Conservation (phyloP, 1,140 invertebrate species). For the Lineus longissimus region DNA sequence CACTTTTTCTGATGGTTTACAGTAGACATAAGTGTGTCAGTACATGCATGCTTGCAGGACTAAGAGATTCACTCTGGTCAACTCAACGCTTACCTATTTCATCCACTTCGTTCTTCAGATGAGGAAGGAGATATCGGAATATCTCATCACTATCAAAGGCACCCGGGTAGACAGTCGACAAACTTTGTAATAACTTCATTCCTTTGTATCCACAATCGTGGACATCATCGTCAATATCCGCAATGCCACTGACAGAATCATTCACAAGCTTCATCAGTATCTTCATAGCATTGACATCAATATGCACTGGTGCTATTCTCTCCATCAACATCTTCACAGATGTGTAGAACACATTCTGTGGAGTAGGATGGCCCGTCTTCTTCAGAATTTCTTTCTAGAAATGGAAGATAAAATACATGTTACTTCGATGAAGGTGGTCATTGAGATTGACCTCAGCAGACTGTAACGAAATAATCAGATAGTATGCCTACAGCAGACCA, state of each 20-base stretch:
- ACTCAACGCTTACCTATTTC: conserved; percentile 61
- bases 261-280: conserved; percentile 49
- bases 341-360: conserved; percentile 93
- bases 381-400: conserved; percentile 73
- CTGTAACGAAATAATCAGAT: too few relatives aligned
- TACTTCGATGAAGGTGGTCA: too few relatives aligned
- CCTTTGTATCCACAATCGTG: conserved; percentile 39
- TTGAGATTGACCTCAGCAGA: too few relatives aligned
- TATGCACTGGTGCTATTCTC: conserved; percentile 89
- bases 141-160: conserved; percentile 87
- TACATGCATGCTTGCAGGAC: too few relatives aligned
- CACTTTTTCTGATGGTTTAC: too few relatives aligned
- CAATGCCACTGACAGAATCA: conserved; percentile 35
- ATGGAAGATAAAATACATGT: not conserved
- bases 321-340: conserved; percentile 92
- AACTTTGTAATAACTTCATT: conserved; percentile 57
- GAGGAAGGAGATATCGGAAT: conserved; percentile 71
- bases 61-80: conserved; percentile 1
- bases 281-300: conserved; percentile 75
- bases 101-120: conserved; percentile 76
- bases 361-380: conserved; percentile 86
- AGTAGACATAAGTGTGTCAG: too few relatives aligned
- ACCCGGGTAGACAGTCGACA: conserved; percentile 86
- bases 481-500: too few relatives aligned
- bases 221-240: conserved; percentile 36